These are phyloP conservation scores for Falco berigora DNA, from an alignment of 2,797 vertebrate species.

Conservation along the genomic window DNA sequence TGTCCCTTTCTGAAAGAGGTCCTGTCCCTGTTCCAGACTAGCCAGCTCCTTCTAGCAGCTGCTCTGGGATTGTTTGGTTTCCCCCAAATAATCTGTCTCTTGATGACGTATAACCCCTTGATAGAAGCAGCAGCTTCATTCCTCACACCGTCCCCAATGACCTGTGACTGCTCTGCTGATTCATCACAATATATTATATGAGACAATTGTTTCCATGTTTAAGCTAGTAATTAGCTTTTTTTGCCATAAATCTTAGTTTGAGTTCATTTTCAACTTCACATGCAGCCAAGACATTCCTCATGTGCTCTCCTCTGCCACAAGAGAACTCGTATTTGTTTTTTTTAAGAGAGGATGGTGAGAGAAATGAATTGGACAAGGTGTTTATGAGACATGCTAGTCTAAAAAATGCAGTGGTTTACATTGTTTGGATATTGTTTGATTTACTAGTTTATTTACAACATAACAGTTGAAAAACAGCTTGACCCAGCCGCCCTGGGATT, in stretches of 20 bases:
- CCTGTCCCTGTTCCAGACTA: neutral
- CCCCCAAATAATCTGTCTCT: neutral
- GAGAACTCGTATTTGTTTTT: neutral
- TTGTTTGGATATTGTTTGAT: conserved; percentile 48
- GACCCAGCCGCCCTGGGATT: neutral
- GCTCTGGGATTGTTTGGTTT: neutral
- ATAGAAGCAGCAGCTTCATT: neutral
- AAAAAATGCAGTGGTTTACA: neutral
- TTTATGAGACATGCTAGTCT: conserved; percentile 6
- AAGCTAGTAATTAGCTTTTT: neutral
- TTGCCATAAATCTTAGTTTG: conserved; percentile 31
- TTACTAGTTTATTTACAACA: conserved; percentile 49
- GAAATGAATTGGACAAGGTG: conserved; percentile 34
- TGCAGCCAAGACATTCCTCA: neutral
- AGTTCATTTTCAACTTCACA: neutral
- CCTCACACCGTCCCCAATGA: neutral
- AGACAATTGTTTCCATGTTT: conserved; percentile 42
- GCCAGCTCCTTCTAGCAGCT: neutral
- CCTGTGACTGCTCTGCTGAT: conserved; percentile 40
- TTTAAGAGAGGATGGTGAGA: neutral
- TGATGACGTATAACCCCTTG: neutral
- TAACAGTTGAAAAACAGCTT: conserved; percentile 38
- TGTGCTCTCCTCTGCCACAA: neutral
- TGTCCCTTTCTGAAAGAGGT: neutral
- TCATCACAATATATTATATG: conserved; percentile 41